Evolutionary conservation across 2,888 invertebrate species (phyloP).

Genomic region (Lottia scabra): DNA sequence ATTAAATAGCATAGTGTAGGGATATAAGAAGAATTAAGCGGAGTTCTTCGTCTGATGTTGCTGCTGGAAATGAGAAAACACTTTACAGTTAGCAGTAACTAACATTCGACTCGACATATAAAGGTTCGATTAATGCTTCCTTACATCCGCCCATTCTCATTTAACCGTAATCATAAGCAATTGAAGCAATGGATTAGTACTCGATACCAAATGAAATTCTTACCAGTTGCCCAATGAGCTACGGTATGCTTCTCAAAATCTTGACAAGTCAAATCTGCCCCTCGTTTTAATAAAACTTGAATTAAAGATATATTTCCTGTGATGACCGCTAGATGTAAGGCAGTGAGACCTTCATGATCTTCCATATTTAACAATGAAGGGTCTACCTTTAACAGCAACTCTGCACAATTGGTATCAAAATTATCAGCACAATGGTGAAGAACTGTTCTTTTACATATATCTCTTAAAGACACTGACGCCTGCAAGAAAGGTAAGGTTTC

Average conservation of each 20-base stretch:
- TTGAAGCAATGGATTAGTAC: too few species aligned
- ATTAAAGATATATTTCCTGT: constrained; percentile 70
- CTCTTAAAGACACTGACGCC: constrained; percentile 42
- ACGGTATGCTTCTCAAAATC: constrained; percentile 96
- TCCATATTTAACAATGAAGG: constrained; percentile 72
- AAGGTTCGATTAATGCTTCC: too few species aligned
- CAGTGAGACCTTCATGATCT: constrained; percentile 91
- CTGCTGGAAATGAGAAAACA: too few species aligned
- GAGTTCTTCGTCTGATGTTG: too few species aligned
- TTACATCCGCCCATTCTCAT: too few species aligned
- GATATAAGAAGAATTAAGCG: too few species aligned
- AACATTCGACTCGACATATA: too few species aligned
- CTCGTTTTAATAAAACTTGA: constrained; percentile 86
- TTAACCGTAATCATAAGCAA: too few species aligned
- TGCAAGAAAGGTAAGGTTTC: constrained; percentile 20
- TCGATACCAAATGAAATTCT: neutral
- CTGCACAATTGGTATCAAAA: constrained; percentile 77
- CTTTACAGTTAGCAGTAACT: too few species aligned
- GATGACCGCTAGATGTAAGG: constrained; percentile 89
- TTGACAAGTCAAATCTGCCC: constrained; percentile 88
- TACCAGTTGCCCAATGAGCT: constrained; percentile 98
- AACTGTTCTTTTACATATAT: constrained; percentile 74
- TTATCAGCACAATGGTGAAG: constrained; percentile 92
- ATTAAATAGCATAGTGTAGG: too few species aligned
- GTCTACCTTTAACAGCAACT: constrained; percentile 80